These are phyloP conservation scores for Trilocha varians DNA, from an alignment of 2,888 invertebrate genomes.

Conservation along the genomic window DNA sequence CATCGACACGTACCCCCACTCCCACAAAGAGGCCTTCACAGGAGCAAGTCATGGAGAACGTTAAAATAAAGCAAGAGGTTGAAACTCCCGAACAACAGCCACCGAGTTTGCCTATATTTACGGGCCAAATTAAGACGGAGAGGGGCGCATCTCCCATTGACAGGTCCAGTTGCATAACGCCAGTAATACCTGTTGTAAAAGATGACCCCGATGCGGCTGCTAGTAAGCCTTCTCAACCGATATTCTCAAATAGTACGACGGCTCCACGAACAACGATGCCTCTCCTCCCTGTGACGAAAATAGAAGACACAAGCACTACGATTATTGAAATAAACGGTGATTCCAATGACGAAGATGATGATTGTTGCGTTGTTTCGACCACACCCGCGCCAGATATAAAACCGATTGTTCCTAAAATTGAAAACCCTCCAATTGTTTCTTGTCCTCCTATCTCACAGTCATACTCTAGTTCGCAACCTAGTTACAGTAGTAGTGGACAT, in stretches of 20 bases:
- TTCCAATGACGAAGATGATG: conserved; percentile 64
- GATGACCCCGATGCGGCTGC: conserved; percentile 37
- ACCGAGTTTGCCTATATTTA: conserved; percentile 39
- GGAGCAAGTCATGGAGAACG: conserved; percentile 27
- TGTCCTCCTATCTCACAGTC: conserved; percentile 28
- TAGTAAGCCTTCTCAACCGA: conserved; percentile 15
- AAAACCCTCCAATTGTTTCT: conserved; percentile 26
- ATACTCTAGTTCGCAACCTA: conserved; percentile 33
- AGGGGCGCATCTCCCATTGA: conserved; percentile 39
- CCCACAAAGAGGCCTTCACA: conserved; percentile 17
- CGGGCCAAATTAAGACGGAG: conserved; percentile 52
- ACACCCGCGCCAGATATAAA: conserved; percentile 60
- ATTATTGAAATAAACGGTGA: conserved; percentile 66
- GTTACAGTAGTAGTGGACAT: conserved; percentile 24
- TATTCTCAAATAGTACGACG: conserved; percentile 9
- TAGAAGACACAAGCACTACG: conserved; percentile 42
- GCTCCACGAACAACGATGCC: conserved; percentile 17
- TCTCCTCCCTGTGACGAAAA: conserved; percentile 47
- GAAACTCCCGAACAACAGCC: conserved; percentile 27
- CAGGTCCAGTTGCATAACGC: conserved; percentile 27
- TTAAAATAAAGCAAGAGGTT: conserved; percentile 52
- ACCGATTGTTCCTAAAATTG: conserved; percentile 52
- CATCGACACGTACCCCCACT: conserved; percentile 7
- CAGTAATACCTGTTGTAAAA: conserved; percentile 46
- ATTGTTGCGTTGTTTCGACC: conserved; percentile 63